Evolutionary conservation across 2,888 invertebrate genomes (phyloP), one percentile per base, ranked within the genome.

Genomic region (Euplexia lucipara): DNA sequence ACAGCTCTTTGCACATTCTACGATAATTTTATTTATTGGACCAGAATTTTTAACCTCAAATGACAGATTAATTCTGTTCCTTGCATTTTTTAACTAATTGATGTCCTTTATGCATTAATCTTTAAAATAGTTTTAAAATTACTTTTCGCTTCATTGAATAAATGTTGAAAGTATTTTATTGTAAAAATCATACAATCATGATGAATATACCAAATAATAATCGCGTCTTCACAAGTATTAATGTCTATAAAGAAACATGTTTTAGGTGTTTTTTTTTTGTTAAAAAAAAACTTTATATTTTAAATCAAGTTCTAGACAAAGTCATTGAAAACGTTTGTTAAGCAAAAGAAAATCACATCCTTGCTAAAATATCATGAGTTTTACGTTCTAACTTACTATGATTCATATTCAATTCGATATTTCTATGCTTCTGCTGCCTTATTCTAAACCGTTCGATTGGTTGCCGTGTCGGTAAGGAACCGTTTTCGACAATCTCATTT

Each of bases 141-240:
- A 63, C n/a, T 57, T 70, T 70, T 60, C 44, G 66, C 71, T 74
- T 74, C 52, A 70, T 58, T 68, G 42, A 49, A 63, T 73, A 62
- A 74, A 64, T 74, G 57, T 74, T 61, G 16, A 54, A 65, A 70
- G 45, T 58, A 59, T 72, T 75, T 75, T 57, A 75, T 70, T 63
- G 41, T 63, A 44, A 71, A 47, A 47, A 35, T 42, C 42, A 48
- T 69, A 34, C 52, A 66, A 74, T 74, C 76, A 75, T 75, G 67
- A 71, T 64, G 30, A 73, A 68, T 69, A 59, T 71, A 75, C 76
- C 71, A 75, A 75, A 75, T 59, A 72, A 39, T 66, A 58, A 66
- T 74, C 51, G 66, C 44, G 51, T 71, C 41, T 67, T 67, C 52
- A 52, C 47, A 71, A 71, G 58, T 75, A 71, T 74, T 62, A 58